phyloP scores from a whole-genome alignment of 2,888 invertebrate species.

The Tanypteryx hageni region DNA sequence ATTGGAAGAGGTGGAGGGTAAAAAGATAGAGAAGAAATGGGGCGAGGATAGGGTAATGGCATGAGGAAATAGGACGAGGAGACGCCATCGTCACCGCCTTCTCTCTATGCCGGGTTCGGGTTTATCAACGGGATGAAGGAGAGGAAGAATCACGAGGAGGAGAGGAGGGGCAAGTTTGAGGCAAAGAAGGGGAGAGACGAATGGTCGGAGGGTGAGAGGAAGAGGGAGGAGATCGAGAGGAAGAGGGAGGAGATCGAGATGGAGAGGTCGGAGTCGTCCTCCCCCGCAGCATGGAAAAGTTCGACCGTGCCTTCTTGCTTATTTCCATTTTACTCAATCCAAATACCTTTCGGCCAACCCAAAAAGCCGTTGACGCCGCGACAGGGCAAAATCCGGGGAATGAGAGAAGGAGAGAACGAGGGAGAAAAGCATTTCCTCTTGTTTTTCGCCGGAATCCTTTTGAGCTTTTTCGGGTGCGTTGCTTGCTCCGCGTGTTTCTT shows the following conservation, averaged over 20 bases:
- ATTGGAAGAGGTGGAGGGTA: not conserved
- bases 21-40: not conserved
- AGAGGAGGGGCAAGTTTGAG: too few relatives aligned
- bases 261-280: not conserved
- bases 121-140: too few relatives aligned
- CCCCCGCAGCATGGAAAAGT: too few relatives aligned
- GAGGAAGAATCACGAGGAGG: too few relatives aligned
- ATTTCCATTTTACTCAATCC: slow-evolving; percentile 29
- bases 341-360: not conserved
- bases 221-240: not conserved
- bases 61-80: not conserved
- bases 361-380: not conserved
- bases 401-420: not conserved
- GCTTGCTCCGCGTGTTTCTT: slow-evolving; percentile 13
- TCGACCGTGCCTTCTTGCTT: not conserved
- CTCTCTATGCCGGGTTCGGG: too few relatives aligned
- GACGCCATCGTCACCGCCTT: not conserved
- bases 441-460: slow-evolving; percentile 5
- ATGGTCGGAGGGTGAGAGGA: too few relatives aligned
- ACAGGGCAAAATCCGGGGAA: slow-evolving; percentile 16
- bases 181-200: too few relatives aligned
- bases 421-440: slow-evolving; percentile 4
- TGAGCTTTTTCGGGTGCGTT: not conserved
- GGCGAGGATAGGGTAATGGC: not conserved
- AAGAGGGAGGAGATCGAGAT: too few relatives aligned